These are phyloP conservation scores for Pseudocheirus occidentalis DNA, from an alignment of 2,797 vertebrate genomes.

Conservation along the genomic window DNA sequence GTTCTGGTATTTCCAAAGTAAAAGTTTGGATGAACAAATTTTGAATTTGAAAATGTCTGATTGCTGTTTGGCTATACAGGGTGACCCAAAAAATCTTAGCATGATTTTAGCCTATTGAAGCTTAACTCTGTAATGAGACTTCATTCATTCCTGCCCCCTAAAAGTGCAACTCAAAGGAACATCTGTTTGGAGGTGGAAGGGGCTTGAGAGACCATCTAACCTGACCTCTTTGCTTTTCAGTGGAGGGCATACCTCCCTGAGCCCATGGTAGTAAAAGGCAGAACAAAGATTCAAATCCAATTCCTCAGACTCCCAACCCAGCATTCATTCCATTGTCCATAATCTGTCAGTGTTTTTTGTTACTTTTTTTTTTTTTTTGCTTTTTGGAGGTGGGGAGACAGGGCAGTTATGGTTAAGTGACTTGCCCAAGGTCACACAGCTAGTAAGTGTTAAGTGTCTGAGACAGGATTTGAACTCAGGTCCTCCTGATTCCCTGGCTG, in stretches of 20 bases:
- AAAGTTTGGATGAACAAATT: slow-evolving; percentile 10
- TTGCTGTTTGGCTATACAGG: neutral
- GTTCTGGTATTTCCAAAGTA: slow-evolving; percentile 4
- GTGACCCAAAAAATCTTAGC: neutral
- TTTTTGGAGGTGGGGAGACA: too few species aligned
- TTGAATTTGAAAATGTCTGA: neutral
- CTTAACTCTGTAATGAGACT: neutral
- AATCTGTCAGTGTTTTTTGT: neutral
- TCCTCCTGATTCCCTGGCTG: too few species aligned
- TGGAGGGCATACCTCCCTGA: neutral
- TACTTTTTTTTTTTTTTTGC: too few species aligned
- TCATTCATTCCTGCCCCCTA: neutral
- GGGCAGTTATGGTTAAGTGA: too few species aligned
- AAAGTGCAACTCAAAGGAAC: neutral
- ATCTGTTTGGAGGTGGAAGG: neutral
- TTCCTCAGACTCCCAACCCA: neutral
- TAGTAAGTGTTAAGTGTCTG: too few species aligned
- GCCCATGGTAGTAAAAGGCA: neutral
- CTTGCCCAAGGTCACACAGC: too few species aligned
- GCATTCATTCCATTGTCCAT: neutral
- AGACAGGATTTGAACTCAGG: too few species aligned
- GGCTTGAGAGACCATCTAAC: neutral
- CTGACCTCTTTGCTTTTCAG: neutral
- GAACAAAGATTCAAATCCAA: neutral
- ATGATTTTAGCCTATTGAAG: neutral